Base-by-base conservation (phyloP, 2,797 vertebrate genomes). In the Hephaestus fuliginosus region DNA sequence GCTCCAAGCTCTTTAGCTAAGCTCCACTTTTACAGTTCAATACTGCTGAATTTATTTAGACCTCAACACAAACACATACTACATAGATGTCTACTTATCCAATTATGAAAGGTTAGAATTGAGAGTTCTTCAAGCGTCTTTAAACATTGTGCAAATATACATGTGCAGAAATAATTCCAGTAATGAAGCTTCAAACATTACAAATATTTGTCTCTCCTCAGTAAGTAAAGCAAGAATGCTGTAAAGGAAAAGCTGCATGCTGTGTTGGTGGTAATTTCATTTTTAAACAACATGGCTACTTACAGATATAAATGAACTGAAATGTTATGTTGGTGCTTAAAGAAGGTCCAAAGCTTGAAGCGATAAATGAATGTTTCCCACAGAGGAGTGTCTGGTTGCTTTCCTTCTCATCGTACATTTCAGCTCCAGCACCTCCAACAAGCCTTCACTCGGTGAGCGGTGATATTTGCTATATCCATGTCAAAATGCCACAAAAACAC, bases 401-500 rank as follows among this genome's bases (percentile, higher is more conserved):
- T 71, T 65, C 17, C 30, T 7, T 64, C 13, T 78, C 39, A 71
- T 79, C 62, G 18, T n/a, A 63, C 58, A 51, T 76, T 51, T 74
- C 56, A 72, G 61, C 70, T 66, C 13, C 33, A 60, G 25, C 63
- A 64, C 18, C 57, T 74, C 30, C 30, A 70, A 53, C 57, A 41
- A 60, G 56, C 25, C 39, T 80, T 33, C 28, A 44, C 43, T 56
- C 63, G 33, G 33, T 33, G 51, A 64, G 58, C 41, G 25, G 17
- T 43, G 63, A 66, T 66, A 22, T 66, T 65, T 69, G 78, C 61
- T 75, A 41, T 56, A 63, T 43, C 43, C 46, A 64, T 78, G 60
- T 78, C 57, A 44, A 57, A 74, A 71, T 53, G 49, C 39, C 55
- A 80, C 15, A 20, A 41, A 57, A 61, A 43, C 22, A 7, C n/a